Evolutionary conservation across 1,140 invertebrate genomes (phyloP).

Genomic region (Harpegnathos saltator): DNA sequence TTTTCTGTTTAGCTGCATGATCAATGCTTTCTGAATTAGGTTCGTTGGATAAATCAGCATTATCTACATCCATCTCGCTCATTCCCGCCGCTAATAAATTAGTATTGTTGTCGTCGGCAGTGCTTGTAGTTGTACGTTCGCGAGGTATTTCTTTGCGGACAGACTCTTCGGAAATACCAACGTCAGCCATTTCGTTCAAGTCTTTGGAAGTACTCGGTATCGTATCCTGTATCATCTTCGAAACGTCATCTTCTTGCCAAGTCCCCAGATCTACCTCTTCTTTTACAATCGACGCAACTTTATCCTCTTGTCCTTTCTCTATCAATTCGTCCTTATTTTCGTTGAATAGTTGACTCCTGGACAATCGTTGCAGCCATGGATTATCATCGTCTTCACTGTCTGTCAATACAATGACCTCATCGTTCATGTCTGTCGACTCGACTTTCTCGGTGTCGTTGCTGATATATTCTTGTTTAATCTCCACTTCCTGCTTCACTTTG

Average conservation of each 20-base stretch:
- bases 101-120: neutral
- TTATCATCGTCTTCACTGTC: conserved; percentile 76
- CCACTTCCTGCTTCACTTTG: conserved; percentile 26
- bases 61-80: neutral
- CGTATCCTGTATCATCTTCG: neutral
- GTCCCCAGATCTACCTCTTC: conserved; percentile 23
- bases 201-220: neutral
- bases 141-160: neutral
- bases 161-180: neutral
- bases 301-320: no score
- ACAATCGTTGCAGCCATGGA: conserved; percentile 64
- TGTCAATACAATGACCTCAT: conserved; percentile 70
- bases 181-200: no score
- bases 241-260: conserved; percentile 2
- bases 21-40: neutral
- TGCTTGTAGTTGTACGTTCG: neutral
- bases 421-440: conserved; percentile 54
- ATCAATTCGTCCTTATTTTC: conserved; percentile 55
- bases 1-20: conserved; percentile 8
- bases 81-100: neutral
- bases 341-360: conserved; percentile 66
- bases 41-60: neutral
- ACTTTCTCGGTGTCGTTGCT: conserved; percentile 50
- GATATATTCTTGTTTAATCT: conserved; percentile 58
- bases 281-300: neutral